A percentile compares a stretch with the other conserved stretches of the same genome.
These are phyloP conservation scores for Micrasema longulum DNA, from an alignment of 1,140 invertebrate genomes.

Conservation along the genomic window DNA sequence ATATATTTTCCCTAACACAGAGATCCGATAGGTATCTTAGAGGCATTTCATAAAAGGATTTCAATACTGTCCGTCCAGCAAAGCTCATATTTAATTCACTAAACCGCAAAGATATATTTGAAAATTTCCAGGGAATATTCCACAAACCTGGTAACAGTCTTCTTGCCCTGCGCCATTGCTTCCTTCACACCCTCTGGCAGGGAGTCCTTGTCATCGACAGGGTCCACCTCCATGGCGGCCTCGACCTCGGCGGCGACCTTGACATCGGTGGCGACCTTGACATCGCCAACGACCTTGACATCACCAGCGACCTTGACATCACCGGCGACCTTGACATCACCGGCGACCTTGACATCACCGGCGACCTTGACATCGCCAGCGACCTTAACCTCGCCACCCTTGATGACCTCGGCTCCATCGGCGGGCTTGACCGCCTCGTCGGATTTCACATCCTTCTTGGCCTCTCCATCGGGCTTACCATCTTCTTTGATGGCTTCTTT, in stretches of 20 bases:
- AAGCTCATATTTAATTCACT: too few species aligned
- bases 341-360: constrained; percentile 45
- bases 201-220: constrained; percentile 45
- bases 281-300: constrained; percentile 20
- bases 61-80: too few species aligned
- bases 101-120: too few species aligned
- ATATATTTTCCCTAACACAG: too few species aligned
- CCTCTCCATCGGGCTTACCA: neutral
- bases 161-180: constrained; percentile 38
- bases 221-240: constrained; percentile 40
- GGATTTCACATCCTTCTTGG: constrained; percentile 9
- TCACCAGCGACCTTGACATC: constrained; percentile 9
- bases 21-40: too few species aligned
- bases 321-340: constrained; percentile 1
- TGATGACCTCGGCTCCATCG: constrained; percentile 46
- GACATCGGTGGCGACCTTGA: constrained; percentile 44
- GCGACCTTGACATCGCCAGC: constrained; percentile 40
- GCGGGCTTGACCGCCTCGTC: constrained; percentile 39
- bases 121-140: too few species aligned
- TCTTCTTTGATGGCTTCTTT: constrained; percentile 2
- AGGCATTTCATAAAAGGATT: too few species aligned
- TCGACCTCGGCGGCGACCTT: constrained; percentile 43
- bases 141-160: constrained; percentile 30
- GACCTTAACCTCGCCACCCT: constrained; percentile 45
- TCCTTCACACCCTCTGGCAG: constrained; percentile 38